phyloP scores from a whole-genome alignment of 1,140 invertebrate species.

The Dendrolimus kikuchii region DNA sequence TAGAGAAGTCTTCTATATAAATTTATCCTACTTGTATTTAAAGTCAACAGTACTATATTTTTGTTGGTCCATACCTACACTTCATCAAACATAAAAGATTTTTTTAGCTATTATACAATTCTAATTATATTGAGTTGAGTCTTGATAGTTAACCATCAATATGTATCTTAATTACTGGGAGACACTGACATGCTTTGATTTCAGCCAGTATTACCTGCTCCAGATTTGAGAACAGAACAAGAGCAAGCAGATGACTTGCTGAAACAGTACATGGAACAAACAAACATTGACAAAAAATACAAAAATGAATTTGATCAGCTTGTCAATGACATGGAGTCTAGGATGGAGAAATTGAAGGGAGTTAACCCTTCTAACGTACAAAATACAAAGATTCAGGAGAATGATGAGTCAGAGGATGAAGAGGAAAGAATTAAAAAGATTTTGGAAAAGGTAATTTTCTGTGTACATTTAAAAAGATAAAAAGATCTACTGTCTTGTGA shows the following conservation, averaged over 20 bases:
- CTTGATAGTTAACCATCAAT: background rate
- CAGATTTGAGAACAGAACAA: constrained; percentile 72
- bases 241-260: constrained; percentile 77
- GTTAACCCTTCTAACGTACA: constrained; percentile 11
- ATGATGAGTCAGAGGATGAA: constrained; percentile 37
- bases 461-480: too few species aligned
- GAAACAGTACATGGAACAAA: constrained; percentile 74
- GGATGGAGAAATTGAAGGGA: constrained; percentile 69
- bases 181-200: constrained; percentile 15
- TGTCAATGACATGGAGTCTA: constrained; percentile 64
- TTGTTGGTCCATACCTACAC: too few species aligned
- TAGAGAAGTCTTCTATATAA: too few species aligned
- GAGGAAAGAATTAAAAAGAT: constrained; percentile 43
- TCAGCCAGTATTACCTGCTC: constrained; percentile 35
- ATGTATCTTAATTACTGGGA: background rate
- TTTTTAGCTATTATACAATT: too few species aligned
- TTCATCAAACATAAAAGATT: too few species aligned
- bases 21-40: too few species aligned
- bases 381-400: constrained; percentile 2
- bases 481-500: too few species aligned
- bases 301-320: constrained; percentile 48
- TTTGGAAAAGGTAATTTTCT: constrained; percentile 43
- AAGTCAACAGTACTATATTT: too few species aligned
- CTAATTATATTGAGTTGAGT: too few species aligned
- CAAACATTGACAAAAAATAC: constrained; percentile 66